phyloP scores from a whole-genome alignment of 2,888 invertebrate genomes.

The Baccha elongata region DNA sequence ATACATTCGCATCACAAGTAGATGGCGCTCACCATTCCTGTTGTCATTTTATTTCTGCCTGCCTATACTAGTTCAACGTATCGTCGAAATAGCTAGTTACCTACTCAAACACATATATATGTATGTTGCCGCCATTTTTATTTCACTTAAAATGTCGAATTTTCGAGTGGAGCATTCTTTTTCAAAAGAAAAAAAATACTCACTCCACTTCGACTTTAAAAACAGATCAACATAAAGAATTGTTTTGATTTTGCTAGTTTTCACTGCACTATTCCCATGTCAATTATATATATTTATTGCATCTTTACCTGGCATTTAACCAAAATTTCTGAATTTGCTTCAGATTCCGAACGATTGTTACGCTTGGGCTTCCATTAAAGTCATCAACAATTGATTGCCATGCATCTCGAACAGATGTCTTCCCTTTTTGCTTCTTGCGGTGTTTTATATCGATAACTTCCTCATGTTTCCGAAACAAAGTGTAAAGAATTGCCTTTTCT shows the following conservation, averaged over 20 bases:
- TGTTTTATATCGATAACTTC: slow-evolving; percentile 82
- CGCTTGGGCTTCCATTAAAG: slow-evolving; percentile 80
- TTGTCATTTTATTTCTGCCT: slow-evolving; percentile 41
- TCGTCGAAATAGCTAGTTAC: too few relatives aligned
- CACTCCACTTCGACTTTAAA: slow-evolving; percentile 48
- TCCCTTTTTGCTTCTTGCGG: slow-evolving; percentile 80
- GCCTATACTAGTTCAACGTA: slow-evolving; percentile 22
- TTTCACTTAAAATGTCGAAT: slow-evolving; percentile 57
- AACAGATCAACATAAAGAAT: slow-evolving; percentile 4
- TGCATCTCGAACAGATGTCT: slow-evolving; percentile 81
- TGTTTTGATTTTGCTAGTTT: not conserved
- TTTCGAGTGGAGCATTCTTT: slow-evolving; percentile 48
- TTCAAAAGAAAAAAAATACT: slow-evolving; percentile 24
- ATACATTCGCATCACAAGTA: too few relatives aligned
- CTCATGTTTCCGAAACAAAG: slow-evolving; percentile 80
- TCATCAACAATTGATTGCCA: slow-evolving; percentile 81
- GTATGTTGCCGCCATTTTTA: slow-evolving; percentile 72
- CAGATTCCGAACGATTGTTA: slow-evolving; percentile 80
- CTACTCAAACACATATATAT: slow-evolving; percentile 59
- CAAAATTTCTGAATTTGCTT: slow-evolving; percentile 82
- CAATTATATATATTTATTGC: not conserved
- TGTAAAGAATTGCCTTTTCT: slow-evolving; percentile 80
- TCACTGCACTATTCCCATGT: not conserved
- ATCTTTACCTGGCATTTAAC: slow-evolving; percentile 82
- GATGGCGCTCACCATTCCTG: slow-evolving; percentile 42